Evolutionary conservation across 2,113 vertebrate species (phyloP), one percentile per base, ranked within the genome.

Genomic region (Erpornis zantholeuca): DNA sequence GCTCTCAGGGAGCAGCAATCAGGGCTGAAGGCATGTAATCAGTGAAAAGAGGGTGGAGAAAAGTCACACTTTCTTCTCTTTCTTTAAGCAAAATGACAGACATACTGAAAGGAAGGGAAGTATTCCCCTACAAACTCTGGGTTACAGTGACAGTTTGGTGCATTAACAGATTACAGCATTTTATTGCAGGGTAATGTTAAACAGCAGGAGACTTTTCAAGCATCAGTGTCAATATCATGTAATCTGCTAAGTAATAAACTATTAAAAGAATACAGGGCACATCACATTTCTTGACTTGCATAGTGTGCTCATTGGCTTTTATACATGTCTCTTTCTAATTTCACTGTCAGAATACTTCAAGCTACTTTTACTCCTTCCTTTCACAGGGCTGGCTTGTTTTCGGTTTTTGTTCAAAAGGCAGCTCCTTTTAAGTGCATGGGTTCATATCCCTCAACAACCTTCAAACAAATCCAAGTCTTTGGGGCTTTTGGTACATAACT

Each of bases 221-320:
- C 60, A 44, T 63, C 82, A 60, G 13, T 78, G 56, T 96, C 90
- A 95, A 83, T 68, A 92, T 85, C 66, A 79, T 77, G 64, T 94
- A 78, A 88, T 81, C 68, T 86, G 44, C 66, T 92, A 83, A 88
- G 79, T 60, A 94, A 92, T 81, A 83, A 94, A 90, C 85, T 75
- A 82, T 78, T 94, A 85, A 94, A 94, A 93, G 87, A 85, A 90
- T 72, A 94, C 0, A 0, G 79, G 28, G 47, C 64, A 59, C 52
- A 56, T 86, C 61, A 31, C 45, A 64, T 70, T 93, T 70, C 82
- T 91, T 93, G 90, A 83, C 82, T 90, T 70, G 79, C 84, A 87
- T 73, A 64, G 71, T 90, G 95, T 93, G 82, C 35, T 78, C 44
- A 73, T 77, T 73, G 85, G 42, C 64, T 94, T 95, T 92, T 88